Evolutionary conservation across 2,888 invertebrate genomes (phyloP), one percentile per base, ranked within the genome.

Genomic region (Carpatolechia fugitivella): DNA sequence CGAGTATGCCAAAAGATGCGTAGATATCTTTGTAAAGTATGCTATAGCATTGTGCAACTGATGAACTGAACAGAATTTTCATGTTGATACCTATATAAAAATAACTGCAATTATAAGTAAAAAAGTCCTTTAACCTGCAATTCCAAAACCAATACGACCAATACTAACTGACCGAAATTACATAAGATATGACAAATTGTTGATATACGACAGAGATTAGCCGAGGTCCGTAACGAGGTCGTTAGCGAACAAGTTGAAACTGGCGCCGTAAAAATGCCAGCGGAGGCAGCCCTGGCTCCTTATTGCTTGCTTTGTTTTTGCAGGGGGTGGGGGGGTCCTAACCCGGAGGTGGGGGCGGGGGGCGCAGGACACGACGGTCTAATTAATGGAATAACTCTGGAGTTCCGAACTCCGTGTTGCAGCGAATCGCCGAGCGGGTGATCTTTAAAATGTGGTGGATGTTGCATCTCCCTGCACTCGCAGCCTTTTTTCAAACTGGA

Each of bases 301-400:
- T 80, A 81, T 80, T 77, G 76, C 78, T 82, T 78, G 82, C 82
- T 83, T 83, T 83, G 82, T 84, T 82, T 82, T 80, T 76, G 73
- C 70, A 70, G 47, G 58, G 54, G 57, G 57, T 41, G 56, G 56
- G 60, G 58, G 40, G 56, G 11, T n/a, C 8, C 36, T 11, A 35
- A 2, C 5, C 2, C 6, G 14, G 52, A 56, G 54, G 53, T 56
- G 49, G 55, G 62, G 59, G 54, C n/a, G n/a, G 60, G 64, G 61
- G 57, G 61, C 59, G 63, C 52, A 55, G 57, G 64, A 69, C 70
- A 72, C 68, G 70, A 62, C 65, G 68, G 70, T 84, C 85, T 87
- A 87, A 88, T 88, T 87, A 88, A 88, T 87, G 85, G 85, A 86
- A 86, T 87, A 86, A 86, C 85, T 86, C 80, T 66, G 64, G 64